Base-by-base conservation (phyloP, 30 jellyfish, hydroid and myxozoan species). In the Hydractinia symbiolongicarpus region DNA sequence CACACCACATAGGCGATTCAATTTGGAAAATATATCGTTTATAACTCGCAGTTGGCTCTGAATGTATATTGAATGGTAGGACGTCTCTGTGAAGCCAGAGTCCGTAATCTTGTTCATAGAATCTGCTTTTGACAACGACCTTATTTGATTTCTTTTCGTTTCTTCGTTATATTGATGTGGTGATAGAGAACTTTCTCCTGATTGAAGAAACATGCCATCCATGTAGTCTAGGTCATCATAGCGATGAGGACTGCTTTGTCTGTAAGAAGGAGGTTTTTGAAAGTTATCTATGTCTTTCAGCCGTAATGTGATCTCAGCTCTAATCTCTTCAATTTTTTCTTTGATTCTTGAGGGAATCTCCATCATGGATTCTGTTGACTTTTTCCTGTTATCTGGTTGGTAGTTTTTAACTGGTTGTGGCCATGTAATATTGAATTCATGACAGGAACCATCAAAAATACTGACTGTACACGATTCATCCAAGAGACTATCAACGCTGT, bases 21-120 rank as follows among this genome's bases (percentile, higher is more conserved):
- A 13, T 13, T 64, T 64, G 19, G 40, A 64, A 13, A 64, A 64
- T 64, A n/a, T 51, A n/a, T 64, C 40, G 74, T 64, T 64, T 7
- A 64, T 64, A n/a, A n/a, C 74, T 7, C 74, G 19, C 9, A 64
- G 74, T 64, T 64, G 74, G 40, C 74, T 64, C 74, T 51, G 19
- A 7, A 51, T 51, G 40, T 64, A 64, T n/a, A n/a, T 51, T 4
- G 9, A 13, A 6, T 51, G 74, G 16, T n/a, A 13, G 40, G 74
- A 64, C 4, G 19, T 7, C 4, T 64, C 74, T 4, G 74, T 13
- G 17, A 64, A 64, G 40, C 74, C 74, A 6, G 74, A 64, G 4
- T 64, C 74, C 4, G 52, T 51, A 51, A 64, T 44, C 19, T 64
- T 44, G 40, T 51, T 64, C 2, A 6, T 64, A 30, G 44, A 30